These are phyloP conservation scores for Thryonomys swinderianus DNA, from an alignment of 2,113 vertebrate genomes.

Conservation along the genomic window DNA sequence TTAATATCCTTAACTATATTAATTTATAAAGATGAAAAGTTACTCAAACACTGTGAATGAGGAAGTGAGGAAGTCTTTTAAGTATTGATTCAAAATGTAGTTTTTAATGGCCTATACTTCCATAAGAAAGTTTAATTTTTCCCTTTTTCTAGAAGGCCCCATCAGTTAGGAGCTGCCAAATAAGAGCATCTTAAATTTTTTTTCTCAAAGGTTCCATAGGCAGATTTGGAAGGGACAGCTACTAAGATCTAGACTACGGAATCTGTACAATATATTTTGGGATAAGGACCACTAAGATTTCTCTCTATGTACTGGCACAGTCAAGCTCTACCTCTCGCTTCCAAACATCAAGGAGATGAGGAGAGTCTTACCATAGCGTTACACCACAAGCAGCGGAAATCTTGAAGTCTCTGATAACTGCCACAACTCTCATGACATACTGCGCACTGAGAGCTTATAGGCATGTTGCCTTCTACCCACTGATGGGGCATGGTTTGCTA, in stretches of 20 bases:
- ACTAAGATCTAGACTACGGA: conserved; percentile 22
- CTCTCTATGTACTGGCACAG: conserved; percentile 1
- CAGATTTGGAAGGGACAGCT: neutral
- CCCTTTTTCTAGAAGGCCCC: neutral
- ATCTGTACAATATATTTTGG: conserved; percentile 22
- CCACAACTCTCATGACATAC: conserved; percentile 74
- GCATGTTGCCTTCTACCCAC: conserved; percentile 78
- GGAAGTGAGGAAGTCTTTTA: neutral
- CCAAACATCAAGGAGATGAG: neutral
- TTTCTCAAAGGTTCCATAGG: neutral
- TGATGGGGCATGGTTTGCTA: conserved; percentile 77
- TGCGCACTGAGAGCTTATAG: conserved; percentile 69
- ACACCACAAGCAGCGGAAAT: conserved; percentile 78
- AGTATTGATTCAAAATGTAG: conserved; percentile 38
- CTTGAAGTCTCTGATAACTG: conserved; percentile 71
- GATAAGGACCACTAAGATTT: conserved; percentile 37
- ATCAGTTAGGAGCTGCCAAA: conserved; percentile 31
- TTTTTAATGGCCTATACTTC: neutral
- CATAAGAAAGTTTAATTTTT: conserved; percentile 46
- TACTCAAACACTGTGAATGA: conserved; percentile 43
- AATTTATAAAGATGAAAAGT: conserved; percentile 41
- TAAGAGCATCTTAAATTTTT: conserved; percentile 23
- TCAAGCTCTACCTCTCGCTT: conserved; percentile 2
- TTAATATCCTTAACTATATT: conserved; percentile 33
- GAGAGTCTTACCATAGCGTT: conserved; percentile 68